Evolutionary conservation across 2,888 invertebrate genomes (phyloP).

Genomic region (Alitta virens): DNA sequence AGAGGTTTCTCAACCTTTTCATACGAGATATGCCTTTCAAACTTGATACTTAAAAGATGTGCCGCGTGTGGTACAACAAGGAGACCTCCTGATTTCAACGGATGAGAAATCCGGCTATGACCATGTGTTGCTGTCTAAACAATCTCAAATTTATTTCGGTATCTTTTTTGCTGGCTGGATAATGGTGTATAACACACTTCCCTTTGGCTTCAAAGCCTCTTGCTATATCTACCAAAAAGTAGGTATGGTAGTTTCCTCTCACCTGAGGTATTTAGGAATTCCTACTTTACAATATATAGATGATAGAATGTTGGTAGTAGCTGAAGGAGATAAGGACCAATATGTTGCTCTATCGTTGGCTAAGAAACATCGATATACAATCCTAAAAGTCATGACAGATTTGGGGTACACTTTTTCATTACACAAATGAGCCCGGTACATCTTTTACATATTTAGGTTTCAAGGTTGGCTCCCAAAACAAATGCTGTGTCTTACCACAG

Average conservation of each 20-base stretch:
- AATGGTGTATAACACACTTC: neutral
- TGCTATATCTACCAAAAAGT: neutral
- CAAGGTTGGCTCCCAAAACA: neutral
- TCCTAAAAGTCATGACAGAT: neutral
- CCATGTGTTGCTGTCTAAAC: neutral
- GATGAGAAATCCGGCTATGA: conserved; percentile 1
- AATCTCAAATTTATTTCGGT: neutral
- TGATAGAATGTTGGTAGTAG: neutral
- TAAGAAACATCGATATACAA: neutral
- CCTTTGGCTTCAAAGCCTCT: neutral
- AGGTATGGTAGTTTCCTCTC: neutral
- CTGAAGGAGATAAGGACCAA: no score
- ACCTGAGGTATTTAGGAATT: neutral
- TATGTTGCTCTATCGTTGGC: no score
- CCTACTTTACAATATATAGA: neutral
- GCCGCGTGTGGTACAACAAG: neutral
- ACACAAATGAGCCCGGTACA: neutral
- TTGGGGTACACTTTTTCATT: neutral
- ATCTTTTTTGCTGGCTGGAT: neutral
- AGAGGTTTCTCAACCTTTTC: neutral
- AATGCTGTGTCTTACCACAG: neutral
- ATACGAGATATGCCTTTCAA: neutral
- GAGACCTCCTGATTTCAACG: neutral
- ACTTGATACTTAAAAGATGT: neutral
- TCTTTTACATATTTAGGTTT: neutral